Evolutionary conservation across 1,140 invertebrate genomes (phyloP).

Genomic region (Drosophila sp.): DNA sequence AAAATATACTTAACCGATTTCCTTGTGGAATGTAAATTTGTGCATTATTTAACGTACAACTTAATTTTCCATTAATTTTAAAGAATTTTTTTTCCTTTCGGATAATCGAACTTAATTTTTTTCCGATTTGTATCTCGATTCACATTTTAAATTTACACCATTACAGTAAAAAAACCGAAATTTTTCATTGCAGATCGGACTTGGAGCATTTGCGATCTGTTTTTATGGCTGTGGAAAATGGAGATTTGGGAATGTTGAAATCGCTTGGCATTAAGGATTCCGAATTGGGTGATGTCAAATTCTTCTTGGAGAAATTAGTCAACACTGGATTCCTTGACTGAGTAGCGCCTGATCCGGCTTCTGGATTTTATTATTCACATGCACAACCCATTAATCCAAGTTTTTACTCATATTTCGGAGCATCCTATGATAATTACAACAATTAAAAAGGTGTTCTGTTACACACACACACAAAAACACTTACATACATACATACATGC

Average conservation of each 20-base stretch:
- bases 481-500: conserved; percentile 18
- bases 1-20: too few relatives aligned
- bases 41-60: too few relatives aligned
- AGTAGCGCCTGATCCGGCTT: conserved; percentile 89
- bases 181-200: conserved; percentile 87
- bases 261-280: conserved; percentile 97
- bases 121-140: too few relatives aligned
- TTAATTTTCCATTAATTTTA: too few relatives aligned
- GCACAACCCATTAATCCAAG: conserved; percentile 87
- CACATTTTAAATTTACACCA: neutral
- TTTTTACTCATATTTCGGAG: conserved; percentile 87
- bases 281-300: conserved; percentile 98
- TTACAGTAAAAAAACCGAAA: neutral
- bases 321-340: conserved; percentile 98
- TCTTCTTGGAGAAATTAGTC: conserved; percentile 98
- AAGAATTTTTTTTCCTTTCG: too few relatives aligned
- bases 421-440: conserved; percentile 81
- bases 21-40: too few relatives aligned
- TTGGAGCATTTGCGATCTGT: conserved; percentile 96
- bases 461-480: conserved; percentile 35
- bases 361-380: conserved; percentile 87
- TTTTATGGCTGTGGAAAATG: conserved; percentile 98
- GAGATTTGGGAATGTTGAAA: conserved; percentile 96
- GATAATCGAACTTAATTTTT: too few relatives aligned
- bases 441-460: conserved; percentile 60